Conservation (phyloP, 2,113 vertebrate species). For the Turdus rufiventris region DNA sequence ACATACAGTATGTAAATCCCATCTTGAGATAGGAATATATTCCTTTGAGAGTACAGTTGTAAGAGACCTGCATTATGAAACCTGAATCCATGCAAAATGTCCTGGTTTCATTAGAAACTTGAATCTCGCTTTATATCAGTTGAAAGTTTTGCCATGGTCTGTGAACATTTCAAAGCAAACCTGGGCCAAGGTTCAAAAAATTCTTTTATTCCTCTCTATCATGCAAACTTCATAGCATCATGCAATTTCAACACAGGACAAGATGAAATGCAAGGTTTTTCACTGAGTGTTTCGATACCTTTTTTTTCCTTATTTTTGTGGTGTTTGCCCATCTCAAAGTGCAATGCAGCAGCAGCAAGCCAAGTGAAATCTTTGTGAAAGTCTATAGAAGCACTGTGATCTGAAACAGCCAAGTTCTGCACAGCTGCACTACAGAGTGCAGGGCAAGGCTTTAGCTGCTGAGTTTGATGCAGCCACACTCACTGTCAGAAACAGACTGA, state of each 20-base stretch:
- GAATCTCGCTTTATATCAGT: constrained; percentile 30
- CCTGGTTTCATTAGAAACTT: constrained; percentile 43
- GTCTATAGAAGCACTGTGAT: constrained; percentile 1
- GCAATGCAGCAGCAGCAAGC: background rate
- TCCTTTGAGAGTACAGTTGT: constrained; percentile 58
- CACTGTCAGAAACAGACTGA: background rate
- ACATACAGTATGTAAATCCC: constrained; percentile 65
- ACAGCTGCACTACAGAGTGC: constrained; percentile 26
- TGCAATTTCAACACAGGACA: background rate
- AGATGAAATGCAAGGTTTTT: background rate
- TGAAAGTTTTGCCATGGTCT: constrained; percentile 24
- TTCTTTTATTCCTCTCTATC: background rate
- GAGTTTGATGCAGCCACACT: constrained; percentile 33
- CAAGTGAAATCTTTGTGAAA: background rate
- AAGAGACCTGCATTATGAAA: constrained; percentile 58
- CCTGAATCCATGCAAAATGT: constrained; percentile 44
- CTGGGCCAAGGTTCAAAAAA: background rate
- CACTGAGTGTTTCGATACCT: background rate
- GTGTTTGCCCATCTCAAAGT: background rate
- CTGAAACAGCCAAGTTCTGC: constrained; percentile 33
- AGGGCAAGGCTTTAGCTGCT: constrained; percentile 33
- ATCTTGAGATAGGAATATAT: constrained; percentile 58
- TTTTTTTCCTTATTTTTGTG: background rate
- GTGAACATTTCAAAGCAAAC: constrained; percentile 16
- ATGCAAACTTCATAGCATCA: background rate